Base-by-base conservation (phyloP, 1,140 invertebrate species). In the Formica exsecta region DNA sequence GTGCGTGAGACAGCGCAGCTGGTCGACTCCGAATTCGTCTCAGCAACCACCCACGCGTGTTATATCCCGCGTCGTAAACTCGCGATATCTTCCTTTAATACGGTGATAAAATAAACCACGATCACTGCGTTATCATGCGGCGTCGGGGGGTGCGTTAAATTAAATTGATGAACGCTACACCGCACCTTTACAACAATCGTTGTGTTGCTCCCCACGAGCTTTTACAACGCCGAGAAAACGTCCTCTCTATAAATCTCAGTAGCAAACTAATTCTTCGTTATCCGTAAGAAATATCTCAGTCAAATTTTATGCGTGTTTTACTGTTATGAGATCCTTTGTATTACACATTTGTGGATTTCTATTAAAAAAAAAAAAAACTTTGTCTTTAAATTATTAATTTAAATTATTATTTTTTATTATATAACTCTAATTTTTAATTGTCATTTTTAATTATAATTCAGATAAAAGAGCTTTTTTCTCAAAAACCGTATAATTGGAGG, bases 131-230 rank as follows among this genome's bases (percentile, higher is more conserved):
- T 83, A 83, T 83, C 79, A 83, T 83, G 54, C 54, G 38, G 25
- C 54, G 54, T 54, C 51, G 19, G 25, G 68, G n/a, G 68, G 11
- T 61, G 54, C 44, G 68, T 83, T 83, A 83, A 83, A 83, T 83
- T 83, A 83, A 83, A 83, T 83, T 74, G 79, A 83, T 83, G 73
- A 83, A 74, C 68, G 36, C 41, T 83, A 81, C 66, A 16, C n/a
- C 16, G 79, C 38, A 73, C 25, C 66, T 83, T 83, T 74, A 83
- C 79, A 83, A 36, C 66, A 70, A 81, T 73, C 68, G 79, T 48
- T 19, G 79, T 25, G 73, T 8, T 13, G 54, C 65, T 64, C 57
- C 44, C 77, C 36, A 11, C 38, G 7, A 11, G 68, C 54, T 74
- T 61, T 83, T 61, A 61, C 54, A 13, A 54, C 54, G 19, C 57